phyloP scores from a whole-genome alignment of 2,797 vertebrate genomes.

The Babyrousa celebensis region DNA sequence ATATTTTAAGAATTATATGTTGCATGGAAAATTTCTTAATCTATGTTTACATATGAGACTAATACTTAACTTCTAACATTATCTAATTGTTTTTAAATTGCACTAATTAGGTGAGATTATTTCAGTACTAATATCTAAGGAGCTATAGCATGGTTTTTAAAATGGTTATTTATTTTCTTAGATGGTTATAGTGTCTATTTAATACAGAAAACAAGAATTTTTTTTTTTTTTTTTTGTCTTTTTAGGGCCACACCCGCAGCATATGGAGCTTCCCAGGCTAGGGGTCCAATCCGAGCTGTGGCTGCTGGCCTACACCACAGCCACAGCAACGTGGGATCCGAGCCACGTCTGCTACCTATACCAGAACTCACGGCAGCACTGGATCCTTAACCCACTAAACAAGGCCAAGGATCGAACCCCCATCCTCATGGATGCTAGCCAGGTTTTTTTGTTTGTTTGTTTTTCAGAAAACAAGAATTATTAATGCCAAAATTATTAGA shows the following conservation, averaged over 20 bases:
- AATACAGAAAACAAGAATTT: constrained; percentile 37
- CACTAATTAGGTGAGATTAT: constrained; percentile 9
- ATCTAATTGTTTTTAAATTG: neutral
- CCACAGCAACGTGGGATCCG: too few relatives aligned
- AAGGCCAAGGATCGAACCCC: too few relatives aligned
- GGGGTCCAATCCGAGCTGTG: too few relatives aligned
- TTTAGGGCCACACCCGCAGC: too few relatives aligned
- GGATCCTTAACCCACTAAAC: too few relatives aligned
- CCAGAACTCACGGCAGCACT: too few relatives aligned
- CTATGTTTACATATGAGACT: neutral
- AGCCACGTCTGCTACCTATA: too few relatives aligned
- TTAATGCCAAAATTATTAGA: constrained; percentile 57
- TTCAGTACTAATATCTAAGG: neutral
- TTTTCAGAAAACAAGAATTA: neutral
- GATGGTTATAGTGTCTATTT: neutral
- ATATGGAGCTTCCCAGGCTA: too few relatives aligned
- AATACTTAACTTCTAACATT: constrained; percentile 23
- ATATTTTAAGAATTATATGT: neutral
- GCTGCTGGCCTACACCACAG: too few relatives aligned
- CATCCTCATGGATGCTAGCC: too few relatives aligned
- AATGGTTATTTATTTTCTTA: constrained; percentile 45
- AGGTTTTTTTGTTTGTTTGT: too few relatives aligned
- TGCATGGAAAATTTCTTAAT: neutral
- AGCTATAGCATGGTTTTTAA: neutral
- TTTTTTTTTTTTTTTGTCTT: too few relatives aligned